These are phyloP conservation scores for Melanerpes aurifrons DNA, from an alignment of 2,113 vertebrate genomes.

Conservation along the genomic window DNA sequence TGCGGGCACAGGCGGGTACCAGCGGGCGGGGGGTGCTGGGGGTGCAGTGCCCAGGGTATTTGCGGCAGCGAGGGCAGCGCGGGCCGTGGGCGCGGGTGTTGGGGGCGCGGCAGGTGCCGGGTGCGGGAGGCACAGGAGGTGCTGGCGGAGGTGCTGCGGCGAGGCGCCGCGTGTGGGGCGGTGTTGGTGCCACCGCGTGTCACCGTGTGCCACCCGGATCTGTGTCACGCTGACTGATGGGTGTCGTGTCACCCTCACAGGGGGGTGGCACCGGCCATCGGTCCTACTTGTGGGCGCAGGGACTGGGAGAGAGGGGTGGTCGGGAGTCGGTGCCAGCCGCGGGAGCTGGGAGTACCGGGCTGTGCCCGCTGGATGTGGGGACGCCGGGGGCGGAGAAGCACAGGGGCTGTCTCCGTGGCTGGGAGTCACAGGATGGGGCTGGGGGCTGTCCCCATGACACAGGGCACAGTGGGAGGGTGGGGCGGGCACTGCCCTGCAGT, in stretches of 20 bases:
- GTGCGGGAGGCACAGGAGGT: background rate
- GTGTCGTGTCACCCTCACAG: background rate
- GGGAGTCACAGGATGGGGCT: background rate
- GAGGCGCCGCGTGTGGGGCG: background rate
- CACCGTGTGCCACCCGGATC: background rate
- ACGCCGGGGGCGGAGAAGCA: too few relatives aligned
- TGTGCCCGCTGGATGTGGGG: too few relatives aligned
- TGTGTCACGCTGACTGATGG: slow-evolving; percentile 25
- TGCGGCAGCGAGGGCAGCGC: background rate
- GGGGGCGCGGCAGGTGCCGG: background rate
- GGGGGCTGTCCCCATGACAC: background rate
- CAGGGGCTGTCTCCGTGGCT: background rate
- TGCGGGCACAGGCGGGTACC: too few relatives aligned
- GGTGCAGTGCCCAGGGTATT: background rate
- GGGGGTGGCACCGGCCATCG: background rate
- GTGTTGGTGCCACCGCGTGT: background rate
- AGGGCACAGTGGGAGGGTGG: too few relatives aligned
- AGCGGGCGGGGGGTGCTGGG: background rate
- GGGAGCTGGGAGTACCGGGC: too few relatives aligned
- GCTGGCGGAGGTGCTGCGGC: background rate
- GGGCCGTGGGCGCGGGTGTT: background rate
- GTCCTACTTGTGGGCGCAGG: background rate
- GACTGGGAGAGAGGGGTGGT: too few relatives aligned
- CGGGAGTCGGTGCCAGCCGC: background rate
- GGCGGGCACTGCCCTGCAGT: background rate